Percentiles rank a stretch among this genome's conserved stretches.
These are phyloP conservation scores for Neodontobutis hainanensis DNA, from an alignment of 2,113 vertebrate genomes.

Conservation along the genomic window DNA sequence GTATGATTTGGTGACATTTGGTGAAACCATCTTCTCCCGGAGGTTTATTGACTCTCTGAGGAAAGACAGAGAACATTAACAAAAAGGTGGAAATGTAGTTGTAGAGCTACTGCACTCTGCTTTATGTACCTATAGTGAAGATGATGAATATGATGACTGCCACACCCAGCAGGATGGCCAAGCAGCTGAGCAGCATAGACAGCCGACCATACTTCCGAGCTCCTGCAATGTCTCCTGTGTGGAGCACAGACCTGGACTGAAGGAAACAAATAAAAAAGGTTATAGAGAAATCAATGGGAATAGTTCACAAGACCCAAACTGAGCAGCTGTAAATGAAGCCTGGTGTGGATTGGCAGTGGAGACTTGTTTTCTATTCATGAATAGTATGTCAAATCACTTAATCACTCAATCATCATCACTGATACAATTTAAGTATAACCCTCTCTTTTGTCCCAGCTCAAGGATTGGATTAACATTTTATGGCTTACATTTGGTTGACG, in stretches of 20 bases:
- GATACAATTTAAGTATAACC: too few relatives aligned
- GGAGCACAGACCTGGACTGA: slow-evolving; percentile 66
- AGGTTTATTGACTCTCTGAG: slow-evolving; percentile 37
- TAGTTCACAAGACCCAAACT: neutral
- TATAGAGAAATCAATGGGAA: neutral
- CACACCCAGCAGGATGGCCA: slow-evolving; percentile 75
- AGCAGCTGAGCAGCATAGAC: slow-evolving; percentile 64
- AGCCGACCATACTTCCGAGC: slow-evolving; percentile 71
- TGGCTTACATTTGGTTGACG: too few relatives aligned
- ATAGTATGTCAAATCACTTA: too few relatives aligned
- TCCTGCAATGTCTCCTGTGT: slow-evolving; percentile 65
- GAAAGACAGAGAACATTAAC: slow-evolving; percentile 8
- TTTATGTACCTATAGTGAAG: slow-evolving; percentile 79
- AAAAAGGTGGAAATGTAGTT: neutral
- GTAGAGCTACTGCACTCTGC: slow-evolving; percentile 3
- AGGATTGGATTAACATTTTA: too few relatives aligned
- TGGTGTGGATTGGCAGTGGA: too few relatives aligned
- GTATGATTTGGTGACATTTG: slow-evolving; percentile 33
- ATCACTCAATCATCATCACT: too few relatives aligned
- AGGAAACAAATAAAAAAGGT: neutral
- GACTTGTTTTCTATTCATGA: too few relatives aligned
- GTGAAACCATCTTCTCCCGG: slow-evolving; percentile 34
- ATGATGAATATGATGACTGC: slow-evolving; percentile 68
- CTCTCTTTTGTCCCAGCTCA: too few relatives aligned
- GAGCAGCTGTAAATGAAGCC: neutral